Percentiles rank a stretch among this genome's conserved stretches.
Conservation (phyloP, 1,140 invertebrate genomes). For the Vollenhovia emeryi region DNA sequence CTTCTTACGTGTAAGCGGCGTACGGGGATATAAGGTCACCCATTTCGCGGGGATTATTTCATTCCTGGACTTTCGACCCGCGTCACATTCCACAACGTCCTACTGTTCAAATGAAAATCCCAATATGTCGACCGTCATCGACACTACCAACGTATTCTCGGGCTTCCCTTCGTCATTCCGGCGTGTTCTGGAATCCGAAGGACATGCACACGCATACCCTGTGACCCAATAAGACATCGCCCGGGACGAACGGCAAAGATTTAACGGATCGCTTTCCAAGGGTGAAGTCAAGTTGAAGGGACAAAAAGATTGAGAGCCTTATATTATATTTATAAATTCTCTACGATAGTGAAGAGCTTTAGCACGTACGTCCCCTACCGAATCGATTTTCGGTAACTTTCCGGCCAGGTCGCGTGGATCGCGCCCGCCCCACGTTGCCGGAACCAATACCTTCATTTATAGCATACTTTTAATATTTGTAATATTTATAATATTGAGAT, state of each 20-base stretch:
- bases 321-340: background rate
- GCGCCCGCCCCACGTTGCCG: background rate
- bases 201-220: slow-evolving; percentile 48
- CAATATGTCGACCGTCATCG: slow-evolving; percentile 65
- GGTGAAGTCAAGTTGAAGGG: background rate
- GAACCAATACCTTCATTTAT: background rate
- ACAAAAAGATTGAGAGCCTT: background rate
- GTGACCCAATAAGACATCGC: slow-evolving; percentile 46
- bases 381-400: slow-evolving; percentile 7
- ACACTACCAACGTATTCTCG: slow-evolving; percentile 64
- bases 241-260: background rate
- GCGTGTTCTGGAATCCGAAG: slow-evolving; percentile 70
- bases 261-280: background rate
- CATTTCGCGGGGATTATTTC: slow-evolving; percentile 65
- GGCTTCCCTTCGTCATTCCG: slow-evolving; percentile 38
- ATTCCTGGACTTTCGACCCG: slow-evolving; percentile 66
- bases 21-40: slow-evolving; percentile 29
- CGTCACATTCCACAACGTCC: slow-evolving; percentile 66
- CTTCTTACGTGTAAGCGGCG: background rate
- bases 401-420: background rate
- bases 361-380: background rate
- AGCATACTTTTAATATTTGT: background rate
- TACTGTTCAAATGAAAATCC: slow-evolving; percentile 73
- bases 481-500: too few species aligned
- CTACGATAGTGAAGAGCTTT: background rate